phyloP scores from a whole-genome alignment of 2,113 vertebrate species.

The Tragulus kanchil region DNA sequence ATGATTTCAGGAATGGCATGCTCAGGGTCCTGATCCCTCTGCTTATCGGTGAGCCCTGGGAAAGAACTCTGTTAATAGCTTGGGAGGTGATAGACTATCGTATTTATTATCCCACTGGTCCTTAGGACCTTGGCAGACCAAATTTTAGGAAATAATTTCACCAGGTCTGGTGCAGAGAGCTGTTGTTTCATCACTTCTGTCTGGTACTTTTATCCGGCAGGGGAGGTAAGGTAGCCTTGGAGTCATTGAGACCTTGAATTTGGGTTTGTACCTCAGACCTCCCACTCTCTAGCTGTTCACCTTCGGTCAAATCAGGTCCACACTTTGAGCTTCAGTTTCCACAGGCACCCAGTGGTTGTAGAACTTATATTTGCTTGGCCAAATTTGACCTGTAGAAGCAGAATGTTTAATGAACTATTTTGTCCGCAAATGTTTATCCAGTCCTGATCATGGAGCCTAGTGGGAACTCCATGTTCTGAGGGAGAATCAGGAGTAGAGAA shows the following conservation, averaged over 20 bases:
- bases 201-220: background rate
- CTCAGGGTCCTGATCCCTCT: background rate
- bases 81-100: background rate
- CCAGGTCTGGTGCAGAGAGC: background rate
- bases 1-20: background rate
- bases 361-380: background rate
- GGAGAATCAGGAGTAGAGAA: background rate
- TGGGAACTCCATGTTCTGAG: background rate
- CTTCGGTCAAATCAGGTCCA: background rate
- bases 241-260: background rate
- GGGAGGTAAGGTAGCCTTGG: too few species aligned
- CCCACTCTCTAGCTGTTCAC: background rate
- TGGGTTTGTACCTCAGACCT: fast-evolving
- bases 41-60: background rate
- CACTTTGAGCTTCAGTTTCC: background rate
- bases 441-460: background rate
- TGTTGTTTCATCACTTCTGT: fast-evolving
- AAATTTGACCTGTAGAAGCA: background rate
- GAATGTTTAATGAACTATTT: background rate
- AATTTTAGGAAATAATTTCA: background rate
- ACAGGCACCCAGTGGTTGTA: background rate
- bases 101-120: background rate
- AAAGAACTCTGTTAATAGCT: background rate
- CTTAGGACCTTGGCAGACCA: background rate
- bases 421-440: background rate